Conservation (phyloP, 2,888 invertebrate genomes). For the Cremastinae sp. region DNA sequence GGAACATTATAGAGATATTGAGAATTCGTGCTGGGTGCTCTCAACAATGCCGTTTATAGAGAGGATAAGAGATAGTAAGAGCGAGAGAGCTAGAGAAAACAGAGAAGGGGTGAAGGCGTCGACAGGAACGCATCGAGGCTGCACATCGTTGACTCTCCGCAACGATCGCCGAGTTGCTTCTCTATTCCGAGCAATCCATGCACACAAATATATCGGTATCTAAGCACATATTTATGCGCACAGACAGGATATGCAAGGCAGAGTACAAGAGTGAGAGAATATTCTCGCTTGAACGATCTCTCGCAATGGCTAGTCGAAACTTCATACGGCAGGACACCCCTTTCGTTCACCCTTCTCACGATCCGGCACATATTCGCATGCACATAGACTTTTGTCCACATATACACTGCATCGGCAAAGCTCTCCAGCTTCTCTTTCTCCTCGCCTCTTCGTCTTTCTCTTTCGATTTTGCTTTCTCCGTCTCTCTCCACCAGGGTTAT, state of each 20-base stretch:
- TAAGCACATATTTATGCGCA: slow-evolving; percentile 29
- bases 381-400: background rate
- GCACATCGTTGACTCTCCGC: slow-evolving; percentile 57
- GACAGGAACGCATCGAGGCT: slow-evolving; percentile 59
- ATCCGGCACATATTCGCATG: slow-evolving; percentile 24
- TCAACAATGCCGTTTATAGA: slow-evolving; percentile 56
- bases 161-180: slow-evolving; percentile 56
- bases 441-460: too few relatives aligned
- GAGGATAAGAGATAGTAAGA: slow-evolving; percentile 43
- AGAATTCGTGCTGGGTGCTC: slow-evolving; percentile 60
- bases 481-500: slow-evolving; percentile 76
- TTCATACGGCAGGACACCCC: slow-evolving; percentile 54
- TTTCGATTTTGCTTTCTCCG: slow-evolving; percentile 50
- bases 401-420: slow-evolving; percentile 27
- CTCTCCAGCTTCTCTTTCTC: slow-evolving; percentile 36
- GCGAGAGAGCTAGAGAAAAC: slow-evolving; percentile 8
- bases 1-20: slow-evolving; percentile 45
- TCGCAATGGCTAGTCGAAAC: slow-evolving; percentile 55
- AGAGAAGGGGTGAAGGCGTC: slow-evolving; percentile 23
- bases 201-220: too few relatives aligned
- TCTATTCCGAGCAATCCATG: slow-evolving; percentile 32
- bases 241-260: slow-evolving; percentile 44
- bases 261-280: slow-evolving; percentile 38
- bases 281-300: slow-evolving; percentile 56
- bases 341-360: slow-evolving; percentile 56